Evolutionary conservation across 2,888 invertebrate species (phyloP).

Genomic region (Clusia tigrina): DNA sequence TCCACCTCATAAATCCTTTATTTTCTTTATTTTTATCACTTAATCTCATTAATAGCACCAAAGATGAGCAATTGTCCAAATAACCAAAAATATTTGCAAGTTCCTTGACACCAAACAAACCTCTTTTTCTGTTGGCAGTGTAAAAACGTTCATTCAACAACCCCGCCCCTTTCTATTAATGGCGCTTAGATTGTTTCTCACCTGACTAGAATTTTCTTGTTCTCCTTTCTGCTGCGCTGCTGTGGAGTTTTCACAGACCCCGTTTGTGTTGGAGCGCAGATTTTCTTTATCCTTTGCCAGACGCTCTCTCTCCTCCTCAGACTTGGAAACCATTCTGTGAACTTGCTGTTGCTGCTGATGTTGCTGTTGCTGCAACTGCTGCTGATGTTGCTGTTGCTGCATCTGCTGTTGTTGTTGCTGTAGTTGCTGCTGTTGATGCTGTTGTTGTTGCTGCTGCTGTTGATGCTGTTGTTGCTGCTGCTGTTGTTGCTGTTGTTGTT

Average conservation of each 20-base stretch:
- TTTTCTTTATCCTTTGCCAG: conserved; percentile 8
- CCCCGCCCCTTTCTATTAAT: background rate
- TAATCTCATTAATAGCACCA: too few relatives aligned
- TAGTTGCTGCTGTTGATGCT: conserved; percentile 28
- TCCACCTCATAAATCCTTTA: too few relatives aligned
- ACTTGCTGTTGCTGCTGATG: conserved; percentile 17
- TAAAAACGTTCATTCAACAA: background rate
- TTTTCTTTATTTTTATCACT: too few relatives aligned
- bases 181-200: conserved; percentile 4
- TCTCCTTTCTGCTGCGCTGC: background rate
- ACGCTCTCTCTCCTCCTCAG: background rate
- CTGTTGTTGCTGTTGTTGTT: conserved; percentile 27
- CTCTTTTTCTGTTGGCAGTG: too few relatives aligned
- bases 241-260: background rate
- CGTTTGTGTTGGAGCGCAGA: conserved; percentile 15
- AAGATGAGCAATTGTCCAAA: too few relatives aligned
- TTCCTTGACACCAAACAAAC: too few relatives aligned
- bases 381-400: conserved; percentile 27
- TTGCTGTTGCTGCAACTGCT: conserved; percentile 23
- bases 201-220: conserved; percentile 25
- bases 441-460: conserved; percentile 17
- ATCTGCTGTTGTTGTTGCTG: too few relatives aligned
- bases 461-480: conserved; percentile 22
- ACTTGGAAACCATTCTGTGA: too few relatives aligned
- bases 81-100: too few relatives aligned